These are phyloP conservation scores for Fragum whitleyi DNA, from an alignment of 2,888 invertebrate genomes.

Conservation along the genomic window DNA sequence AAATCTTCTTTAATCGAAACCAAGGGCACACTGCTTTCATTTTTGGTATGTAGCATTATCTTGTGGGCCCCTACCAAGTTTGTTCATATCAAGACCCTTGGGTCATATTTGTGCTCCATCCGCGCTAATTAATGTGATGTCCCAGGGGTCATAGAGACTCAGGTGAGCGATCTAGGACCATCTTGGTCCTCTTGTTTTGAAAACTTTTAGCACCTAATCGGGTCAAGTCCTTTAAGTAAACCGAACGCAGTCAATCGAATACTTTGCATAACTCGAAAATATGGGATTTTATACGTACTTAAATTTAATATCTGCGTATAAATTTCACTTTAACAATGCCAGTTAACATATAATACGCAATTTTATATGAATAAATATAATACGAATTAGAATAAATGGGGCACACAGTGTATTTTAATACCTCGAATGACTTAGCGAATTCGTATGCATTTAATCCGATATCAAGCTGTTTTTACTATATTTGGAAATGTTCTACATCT, in stretches of 20 bases:
- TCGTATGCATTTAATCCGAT: background rate
- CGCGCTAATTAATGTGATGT: no score
- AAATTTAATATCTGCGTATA: conserved; percentile 5
- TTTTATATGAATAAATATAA: conserved; percentile 13
- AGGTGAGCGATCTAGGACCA: no score
- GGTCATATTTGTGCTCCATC: no score
- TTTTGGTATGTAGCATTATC: no score
- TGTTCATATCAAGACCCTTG: no score
- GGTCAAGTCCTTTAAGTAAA: background rate
- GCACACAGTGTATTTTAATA: background rate
- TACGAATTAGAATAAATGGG: background rate
- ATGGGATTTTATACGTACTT: background rate
- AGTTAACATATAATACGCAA: conserved; percentile 4
- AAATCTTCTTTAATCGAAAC: no score
- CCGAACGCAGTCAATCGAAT: background rate
- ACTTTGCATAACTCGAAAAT: background rate
- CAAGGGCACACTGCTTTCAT: no score
- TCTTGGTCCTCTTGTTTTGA: no score
- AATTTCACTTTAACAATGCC: conserved; percentile 9
- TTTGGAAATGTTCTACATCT: no score
- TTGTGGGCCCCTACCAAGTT: no score
- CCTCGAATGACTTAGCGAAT: background rate
- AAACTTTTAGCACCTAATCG: background rate
- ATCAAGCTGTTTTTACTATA: background rate
- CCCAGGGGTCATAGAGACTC: no score